Evolutionary conservation across 2,113 vertebrate species (phyloP).

Genomic region (Microcebus ravelobensis): DNA sequence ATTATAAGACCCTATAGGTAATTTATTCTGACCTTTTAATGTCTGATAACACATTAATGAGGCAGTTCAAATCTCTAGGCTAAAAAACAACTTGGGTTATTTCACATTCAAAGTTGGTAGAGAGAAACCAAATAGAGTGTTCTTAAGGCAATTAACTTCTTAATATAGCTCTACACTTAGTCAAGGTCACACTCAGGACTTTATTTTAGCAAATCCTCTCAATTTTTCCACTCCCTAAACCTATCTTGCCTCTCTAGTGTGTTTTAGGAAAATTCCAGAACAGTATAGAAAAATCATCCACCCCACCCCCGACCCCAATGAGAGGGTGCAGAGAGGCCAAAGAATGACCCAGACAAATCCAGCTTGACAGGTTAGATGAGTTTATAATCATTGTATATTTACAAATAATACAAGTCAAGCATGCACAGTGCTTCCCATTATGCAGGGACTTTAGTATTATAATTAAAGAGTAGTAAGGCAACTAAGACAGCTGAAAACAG

Average conservation of each 20-base stretch:
- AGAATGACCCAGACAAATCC: no score
- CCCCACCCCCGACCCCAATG: no score
- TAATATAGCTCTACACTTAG: not conserved
- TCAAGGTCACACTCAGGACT: not conserved
- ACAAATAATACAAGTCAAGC: no score
- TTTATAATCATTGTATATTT: no score
- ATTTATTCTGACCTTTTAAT: not conserved
- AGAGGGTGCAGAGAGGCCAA: no score
- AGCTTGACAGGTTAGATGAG: no score
- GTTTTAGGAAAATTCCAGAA: no score
- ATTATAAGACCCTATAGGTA: not conserved
- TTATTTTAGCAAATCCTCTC: not conserved
- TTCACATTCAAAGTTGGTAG: not conserved
- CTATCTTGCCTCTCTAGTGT: not conserved
- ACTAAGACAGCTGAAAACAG: no score
- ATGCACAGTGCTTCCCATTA: no score
- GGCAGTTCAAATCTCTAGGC: not conserved
- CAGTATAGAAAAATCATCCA: no score
- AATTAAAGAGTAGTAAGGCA: no score
- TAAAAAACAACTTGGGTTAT: constrained; percentile 25
- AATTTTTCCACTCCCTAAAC: not conserved
- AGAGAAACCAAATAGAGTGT: not conserved
- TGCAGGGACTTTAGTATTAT: no score
- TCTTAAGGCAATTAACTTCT: not conserved
- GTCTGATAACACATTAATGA: constrained; percentile 27